Conservation (phyloP, 2,113 vertebrate genomes). For the Leuciscus idus region DNA sequence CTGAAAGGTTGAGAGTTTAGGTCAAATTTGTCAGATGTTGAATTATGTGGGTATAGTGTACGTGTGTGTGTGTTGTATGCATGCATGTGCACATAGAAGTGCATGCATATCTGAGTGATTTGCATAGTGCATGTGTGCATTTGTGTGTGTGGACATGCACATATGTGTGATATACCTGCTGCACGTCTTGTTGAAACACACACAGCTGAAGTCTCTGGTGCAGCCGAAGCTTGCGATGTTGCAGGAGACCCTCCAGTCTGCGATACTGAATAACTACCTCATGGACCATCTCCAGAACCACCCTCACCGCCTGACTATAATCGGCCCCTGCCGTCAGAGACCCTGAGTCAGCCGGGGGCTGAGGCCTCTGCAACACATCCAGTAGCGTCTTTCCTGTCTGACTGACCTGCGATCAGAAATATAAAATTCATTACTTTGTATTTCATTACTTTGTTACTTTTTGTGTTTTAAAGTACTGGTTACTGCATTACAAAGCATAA, state of each 20-base stretch:
- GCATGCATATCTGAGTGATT: conserved; percentile 17
- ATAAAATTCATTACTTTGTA: background rate
- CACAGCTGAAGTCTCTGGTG: conserved; percentile 97
- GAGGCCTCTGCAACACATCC: conserved; percentile 73
- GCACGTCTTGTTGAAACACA: conserved; percentile 97
- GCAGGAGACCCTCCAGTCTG: conserved; percentile 92
- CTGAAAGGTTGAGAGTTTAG: background rate
- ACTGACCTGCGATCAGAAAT: conserved; percentile 68
- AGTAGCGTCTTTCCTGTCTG: conserved; percentile 76
- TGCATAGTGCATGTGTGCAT: background rate
- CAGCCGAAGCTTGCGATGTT: conserved; percentile 93
- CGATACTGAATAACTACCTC: conserved; percentile 89
- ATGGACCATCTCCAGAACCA: conserved; percentile 85
- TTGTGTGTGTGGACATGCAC: background rate
- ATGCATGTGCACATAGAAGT: conserved; percentile 1
- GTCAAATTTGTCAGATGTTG: conserved; percentile 6
- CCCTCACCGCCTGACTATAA: conserved; percentile 87
- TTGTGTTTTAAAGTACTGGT: background rate
- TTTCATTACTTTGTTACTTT: background rate
- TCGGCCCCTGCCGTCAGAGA: conserved; percentile 86
- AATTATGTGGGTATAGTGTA: background rate
- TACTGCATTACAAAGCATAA: background rate
- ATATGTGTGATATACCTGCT: conserved; percentile 81
- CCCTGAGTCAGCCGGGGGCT: conserved; percentile 84
- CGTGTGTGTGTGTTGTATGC: background rate